These are phyloP conservation scores for Drosophila lutescens DNA, from an alignment of 2,888 invertebrate genomes.

Conservation along the genomic window DNA sequence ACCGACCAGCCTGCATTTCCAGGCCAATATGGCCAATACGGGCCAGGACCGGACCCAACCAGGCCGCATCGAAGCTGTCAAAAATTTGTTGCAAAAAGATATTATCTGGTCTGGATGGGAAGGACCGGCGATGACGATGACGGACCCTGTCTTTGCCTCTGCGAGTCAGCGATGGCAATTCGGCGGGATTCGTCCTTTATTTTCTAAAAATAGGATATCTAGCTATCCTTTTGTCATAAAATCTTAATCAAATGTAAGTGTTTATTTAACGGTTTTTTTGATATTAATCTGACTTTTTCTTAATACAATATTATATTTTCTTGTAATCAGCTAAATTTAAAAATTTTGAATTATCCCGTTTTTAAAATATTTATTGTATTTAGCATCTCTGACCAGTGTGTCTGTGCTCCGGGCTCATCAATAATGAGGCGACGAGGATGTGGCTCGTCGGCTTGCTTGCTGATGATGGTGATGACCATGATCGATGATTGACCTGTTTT, in stretches of 20 bases:
- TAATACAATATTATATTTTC: background rate
- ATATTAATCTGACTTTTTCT: background rate
- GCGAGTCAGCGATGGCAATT: conserved; percentile 10
- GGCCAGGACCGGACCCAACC: conserved; percentile 9
- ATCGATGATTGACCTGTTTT: conserved; percentile 83
- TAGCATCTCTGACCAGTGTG: conserved; percentile 15
- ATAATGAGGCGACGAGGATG: conserved; percentile 62
- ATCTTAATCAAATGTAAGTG: too few relatives aligned
- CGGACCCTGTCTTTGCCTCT: conserved; percentile 14
- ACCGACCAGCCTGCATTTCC: conserved; percentile 20
- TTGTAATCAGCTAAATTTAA: background rate
- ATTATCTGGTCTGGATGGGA: conserved; percentile 74
- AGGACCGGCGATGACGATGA: conserved; percentile 36
- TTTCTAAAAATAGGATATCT: background rate
- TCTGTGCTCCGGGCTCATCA: conserved; percentile 56
- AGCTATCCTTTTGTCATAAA: too few relatives aligned
- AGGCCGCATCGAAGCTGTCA: conserved; percentile 79
- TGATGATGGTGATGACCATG: conserved; percentile 77
- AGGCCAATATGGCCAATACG: conserved; percentile 12
- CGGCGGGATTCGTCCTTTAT: background rate
- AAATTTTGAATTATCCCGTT: background rate
- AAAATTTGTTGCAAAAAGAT: conserved; percentile 83
- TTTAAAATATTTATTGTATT: background rate
- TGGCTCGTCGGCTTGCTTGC: conserved; percentile 28
- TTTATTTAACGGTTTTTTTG: too few relatives aligned